Conservation (phyloP, 2,797 vertebrate genomes). For the Pristis pectinata region DNA sequence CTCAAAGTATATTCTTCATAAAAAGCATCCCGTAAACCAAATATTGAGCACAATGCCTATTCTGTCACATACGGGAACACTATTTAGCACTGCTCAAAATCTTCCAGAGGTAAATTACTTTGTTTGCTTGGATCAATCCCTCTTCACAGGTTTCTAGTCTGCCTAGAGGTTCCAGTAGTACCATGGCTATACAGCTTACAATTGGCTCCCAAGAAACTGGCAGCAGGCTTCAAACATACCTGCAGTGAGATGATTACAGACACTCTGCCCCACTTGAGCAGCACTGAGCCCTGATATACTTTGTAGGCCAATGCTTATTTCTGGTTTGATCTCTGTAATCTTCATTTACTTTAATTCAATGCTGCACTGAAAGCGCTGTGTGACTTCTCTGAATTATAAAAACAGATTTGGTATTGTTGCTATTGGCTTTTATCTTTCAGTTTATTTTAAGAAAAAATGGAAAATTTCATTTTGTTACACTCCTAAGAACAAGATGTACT, state of each 20-base stretch:
- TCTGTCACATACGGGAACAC: background rate
- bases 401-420: background rate
- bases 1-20: background rate
- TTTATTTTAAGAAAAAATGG: background rate
- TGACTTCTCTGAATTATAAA: background rate
- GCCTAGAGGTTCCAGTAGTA: background rate
- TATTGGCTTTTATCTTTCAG: background rate
- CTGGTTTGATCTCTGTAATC: background rate
- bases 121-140: background rate
- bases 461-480: background rate
- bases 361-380: background rate
- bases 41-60: no score
- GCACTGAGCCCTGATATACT: background rate
- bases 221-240: background rate
- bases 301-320: background rate
- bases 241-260: background rate
- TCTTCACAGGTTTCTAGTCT: background rate
- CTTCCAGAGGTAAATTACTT: background rate
- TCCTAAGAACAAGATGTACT: slow-evolving; percentile 4
- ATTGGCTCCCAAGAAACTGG: background rate
- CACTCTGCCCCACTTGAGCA: background rate
- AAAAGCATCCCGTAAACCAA: background rate
- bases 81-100: background rate
- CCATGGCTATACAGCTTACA: background rate
- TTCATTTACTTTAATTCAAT: background rate